phyloP scores from a whole-genome alignment of 2,113 vertebrate species.

The Bungarus multicinctus region DNA sequence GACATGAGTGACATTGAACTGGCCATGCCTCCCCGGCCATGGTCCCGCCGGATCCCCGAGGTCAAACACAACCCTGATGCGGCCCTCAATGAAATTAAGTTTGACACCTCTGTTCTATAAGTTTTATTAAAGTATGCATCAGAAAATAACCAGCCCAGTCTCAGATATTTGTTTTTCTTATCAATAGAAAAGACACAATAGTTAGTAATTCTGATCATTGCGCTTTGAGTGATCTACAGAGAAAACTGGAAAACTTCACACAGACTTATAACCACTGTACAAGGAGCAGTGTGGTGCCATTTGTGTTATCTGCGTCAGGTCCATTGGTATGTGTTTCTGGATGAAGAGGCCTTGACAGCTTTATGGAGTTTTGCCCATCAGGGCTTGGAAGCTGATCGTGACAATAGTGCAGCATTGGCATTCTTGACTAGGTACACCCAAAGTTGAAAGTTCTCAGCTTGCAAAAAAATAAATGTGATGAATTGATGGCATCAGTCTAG shows the following conservation, averaged over 20 bases:
- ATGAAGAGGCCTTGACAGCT: not conserved
- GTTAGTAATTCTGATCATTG: not conserved
- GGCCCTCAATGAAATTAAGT: no score
- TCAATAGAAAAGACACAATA: not conserved
- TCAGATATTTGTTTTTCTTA: not conserved
- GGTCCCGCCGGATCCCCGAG: no score
- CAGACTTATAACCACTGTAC: not conserved
- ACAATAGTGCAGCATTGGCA: not conserved
- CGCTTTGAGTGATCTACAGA: not conserved
- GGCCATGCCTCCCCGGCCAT: no score
- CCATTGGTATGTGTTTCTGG: not conserved
- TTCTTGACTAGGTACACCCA: not conserved
- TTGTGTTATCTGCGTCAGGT: not conserved
- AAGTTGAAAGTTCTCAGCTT: constrained; percentile 23
- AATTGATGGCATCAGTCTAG: constrained; percentile 30
- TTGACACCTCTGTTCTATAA: not conserved
- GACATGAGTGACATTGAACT: no score
- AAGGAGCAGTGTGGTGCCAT: not conserved
- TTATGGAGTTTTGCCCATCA: not conserved
- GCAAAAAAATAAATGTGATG: constrained; percentile 42
- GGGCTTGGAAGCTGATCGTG: not conserved
- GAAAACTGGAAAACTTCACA: not conserved
- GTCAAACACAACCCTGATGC: no score
- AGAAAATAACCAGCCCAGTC: not conserved
- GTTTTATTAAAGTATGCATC: not conserved